Evolutionary conservation across 2,888 invertebrate species (phyloP).

Genomic region (Tenthredo livida): DNA sequence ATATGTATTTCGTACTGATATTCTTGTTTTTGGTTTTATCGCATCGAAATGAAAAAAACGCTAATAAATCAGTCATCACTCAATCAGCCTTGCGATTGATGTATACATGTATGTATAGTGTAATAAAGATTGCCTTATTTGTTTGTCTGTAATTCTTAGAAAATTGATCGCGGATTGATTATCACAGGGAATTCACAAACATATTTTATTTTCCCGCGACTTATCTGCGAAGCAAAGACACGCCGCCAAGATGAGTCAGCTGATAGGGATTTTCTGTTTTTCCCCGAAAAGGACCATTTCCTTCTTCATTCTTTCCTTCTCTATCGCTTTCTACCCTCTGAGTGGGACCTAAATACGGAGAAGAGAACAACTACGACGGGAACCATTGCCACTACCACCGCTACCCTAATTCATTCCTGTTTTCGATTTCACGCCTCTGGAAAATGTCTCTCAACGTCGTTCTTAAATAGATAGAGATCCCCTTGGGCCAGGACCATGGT

Average conservation of each 20-base stretch:
- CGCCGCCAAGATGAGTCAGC: conserved; percentile 42
- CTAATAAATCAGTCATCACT: background rate
- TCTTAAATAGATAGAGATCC: conserved; percentile 49
- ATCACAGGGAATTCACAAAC: background rate
- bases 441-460: conserved; percentile 47
- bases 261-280: conserved; percentile 45
- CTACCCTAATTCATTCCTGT: conserved; percentile 47
- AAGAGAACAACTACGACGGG: background rate
- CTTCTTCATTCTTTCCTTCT: background rate
- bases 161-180: conserved; percentile 25
- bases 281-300: background rate
- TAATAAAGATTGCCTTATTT: background rate
- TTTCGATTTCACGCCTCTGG: conserved; percentile 52
- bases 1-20: background rate
- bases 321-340: background rate
- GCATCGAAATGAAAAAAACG: background rate
- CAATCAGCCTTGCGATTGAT: background rate
- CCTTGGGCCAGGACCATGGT: conserved; percentile 34
- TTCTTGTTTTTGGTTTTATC: background rate
- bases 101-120: background rate
- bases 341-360: background rate
- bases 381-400: background rate
- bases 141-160: conserved; percentile 5
- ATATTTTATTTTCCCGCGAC: conserved; percentile 1
- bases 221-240: conserved; percentile 40